Evolutionary conservation across 2,113 vertebrate genomes (phyloP).

Genomic region (Festucalex cinctus): DNA sequence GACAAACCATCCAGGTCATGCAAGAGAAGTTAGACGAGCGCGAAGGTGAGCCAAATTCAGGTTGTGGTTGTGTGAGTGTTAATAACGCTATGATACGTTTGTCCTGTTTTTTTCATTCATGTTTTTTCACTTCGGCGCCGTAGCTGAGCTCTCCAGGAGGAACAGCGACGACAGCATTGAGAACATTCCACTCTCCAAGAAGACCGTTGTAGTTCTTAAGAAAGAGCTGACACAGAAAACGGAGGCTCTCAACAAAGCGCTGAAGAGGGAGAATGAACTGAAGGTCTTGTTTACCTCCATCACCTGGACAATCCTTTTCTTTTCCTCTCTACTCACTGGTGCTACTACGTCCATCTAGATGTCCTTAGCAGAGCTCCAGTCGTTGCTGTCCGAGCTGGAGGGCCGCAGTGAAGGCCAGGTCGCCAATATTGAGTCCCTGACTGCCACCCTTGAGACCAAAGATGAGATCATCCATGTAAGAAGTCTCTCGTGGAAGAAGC

Average conservation of each 20-base stretch:
- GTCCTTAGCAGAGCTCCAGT: slow-evolving; percentile 67
- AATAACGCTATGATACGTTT: background rate
- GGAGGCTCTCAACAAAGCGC: slow-evolving; percentile 70
- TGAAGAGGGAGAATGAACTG: slow-evolving; percentile 73
- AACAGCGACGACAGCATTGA: slow-evolving; percentile 56
- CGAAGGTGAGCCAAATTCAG: slow-evolving; percentile 59
- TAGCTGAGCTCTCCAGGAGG: slow-evolving; percentile 64
- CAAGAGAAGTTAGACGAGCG: slow-evolving; percentile 69
- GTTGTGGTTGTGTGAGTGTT: background rate
- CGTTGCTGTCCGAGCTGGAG: slow-evolving; percentile 62
- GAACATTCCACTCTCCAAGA: slow-evolving; percentile 53
- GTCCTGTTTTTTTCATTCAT: background rate
- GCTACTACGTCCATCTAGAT: slow-evolving; percentile 49
- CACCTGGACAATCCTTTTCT: background rate
- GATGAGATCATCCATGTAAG: slow-evolving; percentile 75
- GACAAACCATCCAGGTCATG: slow-evolving; percentile 73
- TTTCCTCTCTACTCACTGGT: background rate
- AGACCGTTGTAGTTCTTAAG: slow-evolving; percentile 58
- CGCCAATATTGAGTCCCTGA: slow-evolving; percentile 67
- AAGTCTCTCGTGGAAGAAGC: background rate
- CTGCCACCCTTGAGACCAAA: slow-evolving; percentile 69
- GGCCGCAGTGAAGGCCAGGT: slow-evolving; percentile 57
- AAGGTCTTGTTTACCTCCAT: slow-evolving; percentile 54
- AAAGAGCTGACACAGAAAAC: slow-evolving; percentile 73
- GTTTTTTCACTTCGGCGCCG: slow-evolving; percentile 6